Conservation (phyloP, 1,140 invertebrate genomes). For the Paramacrobiotus metropolitanus region DNA sequence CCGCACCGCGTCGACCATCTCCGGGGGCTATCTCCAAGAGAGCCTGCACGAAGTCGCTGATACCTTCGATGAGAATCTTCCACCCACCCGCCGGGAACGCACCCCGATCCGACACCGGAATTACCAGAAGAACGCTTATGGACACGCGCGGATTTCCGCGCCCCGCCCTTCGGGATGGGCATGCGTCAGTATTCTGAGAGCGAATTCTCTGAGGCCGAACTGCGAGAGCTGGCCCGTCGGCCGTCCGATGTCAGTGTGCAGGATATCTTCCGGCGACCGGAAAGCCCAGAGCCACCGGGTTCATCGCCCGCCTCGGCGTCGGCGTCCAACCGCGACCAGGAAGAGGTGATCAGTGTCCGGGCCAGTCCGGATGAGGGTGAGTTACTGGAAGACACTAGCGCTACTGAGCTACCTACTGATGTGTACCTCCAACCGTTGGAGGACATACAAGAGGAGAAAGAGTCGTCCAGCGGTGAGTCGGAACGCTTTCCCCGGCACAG, state of each 20-base stretch:
- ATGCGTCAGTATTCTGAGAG: background rate
- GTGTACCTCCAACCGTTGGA: background rate
- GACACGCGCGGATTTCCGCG: background rate
- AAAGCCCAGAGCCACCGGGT: background rate
- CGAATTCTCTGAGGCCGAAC: slow-evolving; percentile 4
- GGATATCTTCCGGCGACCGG: background rate
- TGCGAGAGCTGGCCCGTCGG: background rate
- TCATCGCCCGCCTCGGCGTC: background rate
- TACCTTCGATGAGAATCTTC: background rate
- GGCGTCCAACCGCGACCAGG: background rate
- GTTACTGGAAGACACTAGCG: too few relatives aligned
- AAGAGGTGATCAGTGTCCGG: background rate
- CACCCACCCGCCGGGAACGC: background rate
- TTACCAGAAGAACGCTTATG: background rate
- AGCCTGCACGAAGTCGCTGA: background rate
- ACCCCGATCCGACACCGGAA: slow-evolving; percentile 3
- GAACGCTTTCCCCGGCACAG: background rate
- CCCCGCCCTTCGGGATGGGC: background rate
- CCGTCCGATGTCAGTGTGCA: background rate
- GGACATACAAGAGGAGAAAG: slow-evolving; percentile 2
- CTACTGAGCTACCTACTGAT: too few relatives aligned
- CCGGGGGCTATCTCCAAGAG: background rate
- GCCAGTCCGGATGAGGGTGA: background rate
- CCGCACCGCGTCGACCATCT: background rate
- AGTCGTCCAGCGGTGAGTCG: slow-evolving; percentile 1